Base-by-base conservation (phyloP, 2,113 vertebrate genomes). In the Prinia subflava region DNA sequence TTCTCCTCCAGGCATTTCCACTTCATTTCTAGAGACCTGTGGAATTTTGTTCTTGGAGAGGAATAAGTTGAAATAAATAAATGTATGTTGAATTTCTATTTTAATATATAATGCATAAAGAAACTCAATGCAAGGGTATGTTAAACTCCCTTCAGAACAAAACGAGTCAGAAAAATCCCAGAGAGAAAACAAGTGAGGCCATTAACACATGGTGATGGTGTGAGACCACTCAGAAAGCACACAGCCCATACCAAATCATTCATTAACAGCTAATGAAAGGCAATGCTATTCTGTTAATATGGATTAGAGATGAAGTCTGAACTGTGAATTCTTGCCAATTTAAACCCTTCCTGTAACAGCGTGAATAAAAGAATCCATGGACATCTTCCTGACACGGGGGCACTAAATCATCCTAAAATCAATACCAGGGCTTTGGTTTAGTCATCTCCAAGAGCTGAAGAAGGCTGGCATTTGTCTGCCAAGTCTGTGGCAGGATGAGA, bases 391-490 rank as follows among this genome's bases (percentile, higher is more conserved):
- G 84, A 80, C 75, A 46, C 0, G 0, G 46, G 16, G 10, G 3
- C 73, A 62, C 62, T 93, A 90, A 92, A 93, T 95, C 79, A 90
- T 75, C 41, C 67, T 25, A 21, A 82, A 92, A 94, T 94, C 94
- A 84, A 86, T 93, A 24, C 1, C 42, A 88, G 55, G 68, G 37
- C 74, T 78, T 82, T 85, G 78, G 9, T 87, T 73, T 49, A 83
- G 91, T 62, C 78, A 73, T 83, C 74, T 62, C 74, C 33, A 49
- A 10, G 81, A 69, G 77, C 21, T 92, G 89, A 83, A 83, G 81
- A 73, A 79, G 79, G 87, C 44, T 93, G 94, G 90, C 76, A 90
- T 97, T 94, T 94, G 63, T 87, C 84, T 95, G 90, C 87, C 88
- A 92, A 92, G 55, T n/a, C 80, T 90, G 85, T 76, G 86, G 84